Conservation (phyloP, 2,113 vertebrate genomes). For the Thinocorus orbignyianus region DNA sequence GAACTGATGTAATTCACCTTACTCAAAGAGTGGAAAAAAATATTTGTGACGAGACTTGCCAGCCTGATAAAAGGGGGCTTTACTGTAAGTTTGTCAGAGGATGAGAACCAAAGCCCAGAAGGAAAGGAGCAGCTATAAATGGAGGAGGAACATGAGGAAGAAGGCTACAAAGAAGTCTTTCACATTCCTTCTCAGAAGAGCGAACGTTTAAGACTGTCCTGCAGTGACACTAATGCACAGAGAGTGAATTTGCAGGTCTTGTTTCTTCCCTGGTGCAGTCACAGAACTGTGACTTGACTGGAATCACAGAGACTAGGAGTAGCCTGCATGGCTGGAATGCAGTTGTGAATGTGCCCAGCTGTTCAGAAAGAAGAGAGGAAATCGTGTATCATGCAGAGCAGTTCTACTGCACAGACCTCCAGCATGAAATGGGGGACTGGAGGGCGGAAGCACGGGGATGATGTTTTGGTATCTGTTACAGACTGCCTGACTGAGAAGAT, state of each 20-base stretch:
- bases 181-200: not conserved
- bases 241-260: not conserved
- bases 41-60: not conserved
- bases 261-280: not conserved
- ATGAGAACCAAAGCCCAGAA: not conserved
- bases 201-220: not conserved
- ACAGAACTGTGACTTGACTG: not conserved
- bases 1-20: not conserved
- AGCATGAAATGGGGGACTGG: not conserved
- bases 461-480: not conserved
- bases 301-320: not conserved
- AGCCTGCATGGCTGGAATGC: not conserved
- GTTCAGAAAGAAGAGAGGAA: not conserved
- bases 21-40: not conserved
- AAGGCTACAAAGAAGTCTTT: not conserved
- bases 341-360: not conserved
- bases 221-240: not conserved
- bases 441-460: not conserved
- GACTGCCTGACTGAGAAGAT: not conserved
- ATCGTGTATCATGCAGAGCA: not conserved
- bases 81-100: not conserved
- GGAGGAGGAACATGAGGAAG: not conserved
- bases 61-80: not conserved
- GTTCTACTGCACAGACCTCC: not conserved
- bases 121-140: not conserved